These are phyloP conservation scores for Meloidogyne hapla DNA, from an alignment of 1,140 invertebrate species.

Conservation along the genomic window DNA sequence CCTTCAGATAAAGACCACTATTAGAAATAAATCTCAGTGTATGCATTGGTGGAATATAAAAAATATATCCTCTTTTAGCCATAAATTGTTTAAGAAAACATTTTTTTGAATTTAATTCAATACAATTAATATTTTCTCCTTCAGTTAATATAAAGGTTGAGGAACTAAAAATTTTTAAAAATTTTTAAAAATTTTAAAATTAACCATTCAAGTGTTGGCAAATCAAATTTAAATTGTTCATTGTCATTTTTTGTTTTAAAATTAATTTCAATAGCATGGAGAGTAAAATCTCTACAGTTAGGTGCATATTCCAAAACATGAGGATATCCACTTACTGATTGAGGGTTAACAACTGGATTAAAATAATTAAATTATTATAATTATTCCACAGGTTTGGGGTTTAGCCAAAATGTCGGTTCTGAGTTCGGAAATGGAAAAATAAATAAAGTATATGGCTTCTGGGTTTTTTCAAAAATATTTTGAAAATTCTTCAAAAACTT, in stretches of 20 bases:
- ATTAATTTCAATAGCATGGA: conserved; percentile 54
- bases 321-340: conserved; percentile 29
- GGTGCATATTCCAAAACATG: conserved; percentile 57
- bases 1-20: conserved; percentile 8
- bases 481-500: too few relatives aligned
- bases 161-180: background rate
- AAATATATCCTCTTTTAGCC: conserved; percentile 28
- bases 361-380: background rate
- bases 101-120: conserved; percentile 24
- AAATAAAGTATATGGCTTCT: too few relatives aligned
- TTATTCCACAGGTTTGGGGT: background rate
- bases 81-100: conserved; percentile 12
- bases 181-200: conserved; percentile 11
- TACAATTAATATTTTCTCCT: conserved; percentile 22
- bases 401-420: too few relatives aligned
- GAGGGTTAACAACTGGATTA: conserved; percentile 40
- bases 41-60: conserved; percentile 20
- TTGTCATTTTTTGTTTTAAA: conserved; percentile 23
- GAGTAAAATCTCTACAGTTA: conserved; percentile 59
- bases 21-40: conserved; percentile 22
- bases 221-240: conserved; percentile 9
- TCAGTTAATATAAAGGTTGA: conserved; percentile 26
- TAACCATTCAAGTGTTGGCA: conserved; percentile 26
- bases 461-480: too few relatives aligned
- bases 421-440: too few relatives aligned